A percentile compares a stretch with the other conserved stretches of the same genome.
These are phyloP conservation scores for Glossosoma conforme DNA, from an alignment of 1,140 invertebrate species.

Conservation along the genomic window DNA sequence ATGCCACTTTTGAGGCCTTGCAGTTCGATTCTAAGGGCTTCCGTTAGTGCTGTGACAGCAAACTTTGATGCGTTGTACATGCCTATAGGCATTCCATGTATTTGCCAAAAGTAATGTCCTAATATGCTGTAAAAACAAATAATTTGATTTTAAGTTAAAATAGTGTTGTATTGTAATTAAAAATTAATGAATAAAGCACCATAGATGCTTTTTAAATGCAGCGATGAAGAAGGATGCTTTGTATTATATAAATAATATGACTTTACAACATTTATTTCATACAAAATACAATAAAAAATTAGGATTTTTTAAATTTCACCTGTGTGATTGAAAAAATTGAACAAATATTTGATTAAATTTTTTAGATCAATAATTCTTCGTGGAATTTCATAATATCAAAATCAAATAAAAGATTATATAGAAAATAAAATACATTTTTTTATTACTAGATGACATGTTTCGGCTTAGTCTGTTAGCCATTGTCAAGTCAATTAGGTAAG, in stretches of 20 bases:
- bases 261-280: not conserved
- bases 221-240: not conserved
- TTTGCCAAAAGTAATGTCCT: slow-evolving; percentile 39
- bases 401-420: too few species aligned
- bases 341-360: too few species aligned
- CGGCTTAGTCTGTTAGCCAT: too few species aligned
- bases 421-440: too few species aligned
- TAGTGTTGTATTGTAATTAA: not conserved
- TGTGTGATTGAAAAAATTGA: too few species aligned
- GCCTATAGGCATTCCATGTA: slow-evolving; percentile 35
- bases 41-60: slow-evolving; percentile 54
- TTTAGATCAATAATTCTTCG: too few species aligned
- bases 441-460: too few species aligned
- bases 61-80: slow-evolving; percentile 58
- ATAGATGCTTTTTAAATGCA: not conserved
- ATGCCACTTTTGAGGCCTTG: slow-evolving; percentile 43
- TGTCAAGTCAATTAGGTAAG: too few species aligned
- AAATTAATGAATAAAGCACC: not conserved
- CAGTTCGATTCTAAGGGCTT: slow-evolving; percentile 54
- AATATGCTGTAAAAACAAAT: slow-evolving; percentile 35
- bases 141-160: too few species aligned
- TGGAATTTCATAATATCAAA: too few species aligned
- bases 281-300: too few species aligned
- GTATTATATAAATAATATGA: not conserved
- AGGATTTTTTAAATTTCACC: too few species aligned